phyloP scores from a whole-genome alignment of 2,797 vertebrate genomes.

The Silurus lanzhouensis region DNA sequence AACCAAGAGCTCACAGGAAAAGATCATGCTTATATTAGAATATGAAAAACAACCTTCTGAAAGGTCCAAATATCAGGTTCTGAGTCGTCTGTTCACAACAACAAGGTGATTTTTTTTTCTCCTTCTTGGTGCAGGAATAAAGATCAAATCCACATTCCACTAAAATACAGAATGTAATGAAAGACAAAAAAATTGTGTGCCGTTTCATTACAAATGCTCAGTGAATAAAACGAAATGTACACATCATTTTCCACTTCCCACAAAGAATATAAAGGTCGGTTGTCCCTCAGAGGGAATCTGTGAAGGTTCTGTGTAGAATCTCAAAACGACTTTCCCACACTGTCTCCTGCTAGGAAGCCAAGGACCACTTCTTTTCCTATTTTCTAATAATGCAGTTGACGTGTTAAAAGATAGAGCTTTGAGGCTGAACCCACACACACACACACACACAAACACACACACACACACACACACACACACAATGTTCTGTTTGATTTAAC shows the following conservation, averaged over 20 bases:
- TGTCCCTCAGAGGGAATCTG: neutral
- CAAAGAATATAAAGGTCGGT: neutral
- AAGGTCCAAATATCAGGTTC: neutral
- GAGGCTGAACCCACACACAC: neutral
- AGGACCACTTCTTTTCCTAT: neutral
- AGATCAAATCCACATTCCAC: neutral
- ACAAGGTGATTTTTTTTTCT: neutral
- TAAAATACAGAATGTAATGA: neutral
- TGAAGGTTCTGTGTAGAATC: neutral
- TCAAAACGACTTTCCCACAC: neutral
- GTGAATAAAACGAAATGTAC: neutral
- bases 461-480: too few relatives aligned
- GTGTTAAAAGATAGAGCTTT: neutral
- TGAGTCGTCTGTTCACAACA: neutral
- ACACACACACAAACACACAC: too few relatives aligned
- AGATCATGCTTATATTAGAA: neutral
- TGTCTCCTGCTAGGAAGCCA: neutral
- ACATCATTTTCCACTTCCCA: neutral
- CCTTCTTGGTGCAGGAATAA: neutral
- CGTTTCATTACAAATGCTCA: neutral
- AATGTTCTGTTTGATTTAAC: too few relatives aligned
- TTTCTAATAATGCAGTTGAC: neutral
- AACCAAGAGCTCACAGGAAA: neutral
- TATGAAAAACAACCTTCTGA: neutral
- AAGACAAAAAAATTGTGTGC: neutral